phyloP scores from a whole-genome alignment of 1,140 invertebrate genomes.

The Anoplolepis gracilipes region DNA sequence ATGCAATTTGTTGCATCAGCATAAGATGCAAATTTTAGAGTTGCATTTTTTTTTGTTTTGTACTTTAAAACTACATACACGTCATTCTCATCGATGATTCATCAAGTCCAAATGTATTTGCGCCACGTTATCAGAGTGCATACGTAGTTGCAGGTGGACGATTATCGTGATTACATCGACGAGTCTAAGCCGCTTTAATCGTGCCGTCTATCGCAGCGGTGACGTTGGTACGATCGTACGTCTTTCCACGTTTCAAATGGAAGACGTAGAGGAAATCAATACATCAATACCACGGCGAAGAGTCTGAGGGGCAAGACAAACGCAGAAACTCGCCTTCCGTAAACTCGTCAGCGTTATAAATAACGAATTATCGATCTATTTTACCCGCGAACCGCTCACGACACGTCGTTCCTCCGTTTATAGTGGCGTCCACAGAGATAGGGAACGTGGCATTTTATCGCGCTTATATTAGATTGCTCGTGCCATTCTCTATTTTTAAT shows the following conservation, averaged over 20 bases:
- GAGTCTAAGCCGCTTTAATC: constrained; percentile 41
- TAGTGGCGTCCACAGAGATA: constrained; percentile 3
- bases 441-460: constrained; percentile 39
- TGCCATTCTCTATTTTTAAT: not conserved
- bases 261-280: constrained; percentile 83
- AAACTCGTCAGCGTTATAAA: constrained; percentile 70
- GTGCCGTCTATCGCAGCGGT: constrained; percentile 42
- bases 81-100: not conserved
- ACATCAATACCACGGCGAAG: constrained; percentile 74
- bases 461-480: not conserved
- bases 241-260: constrained; percentile 81
- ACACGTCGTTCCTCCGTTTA: constrained; percentile 25
- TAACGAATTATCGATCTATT: constrained; percentile 57
- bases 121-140: constrained; percentile 35
- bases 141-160: constrained; percentile 34
- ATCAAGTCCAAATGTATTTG: constrained; percentile 39
- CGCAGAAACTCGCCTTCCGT: constrained; percentile 69
- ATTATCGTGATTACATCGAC: constrained; percentile 54
- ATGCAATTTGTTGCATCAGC: not conserved
- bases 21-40: not conserved
- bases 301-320: constrained; percentile 64
- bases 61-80: not conserved
- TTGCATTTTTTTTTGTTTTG: not conserved
- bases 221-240: constrained; percentile 66
- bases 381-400: not conserved